These are phyloP conservation scores for Hypsibius dujardini DNA, from an alignment of 1,140 invertebrate species.

Conservation along the genomic window DNA sequence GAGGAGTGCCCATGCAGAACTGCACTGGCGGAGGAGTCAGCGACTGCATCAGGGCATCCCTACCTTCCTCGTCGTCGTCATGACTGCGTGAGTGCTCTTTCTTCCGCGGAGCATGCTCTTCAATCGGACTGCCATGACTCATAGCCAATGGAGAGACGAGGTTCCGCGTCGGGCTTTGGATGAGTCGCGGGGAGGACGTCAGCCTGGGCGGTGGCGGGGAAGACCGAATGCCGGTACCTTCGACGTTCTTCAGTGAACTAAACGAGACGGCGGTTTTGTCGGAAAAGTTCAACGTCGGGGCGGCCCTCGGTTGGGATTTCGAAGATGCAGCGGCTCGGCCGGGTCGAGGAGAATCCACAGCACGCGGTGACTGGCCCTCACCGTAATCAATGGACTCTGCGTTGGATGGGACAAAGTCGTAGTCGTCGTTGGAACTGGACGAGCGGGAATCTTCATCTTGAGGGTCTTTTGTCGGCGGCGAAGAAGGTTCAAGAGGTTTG, in stretches of 20 bases:
- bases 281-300: no score
- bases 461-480: constrained; percentile 17
- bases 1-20: constrained; percentile 74
- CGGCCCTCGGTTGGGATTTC: no score
- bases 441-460: not conserved
- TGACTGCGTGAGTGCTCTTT: not conserved
- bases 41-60: not conserved
- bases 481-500: constrained; percentile 22
- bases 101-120: not conserved
- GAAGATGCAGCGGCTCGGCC: no score
- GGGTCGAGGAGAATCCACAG: no score
- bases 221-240: not conserved
- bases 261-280: no score
- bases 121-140: not conserved
- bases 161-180: not conserved
- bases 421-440: not conserved
- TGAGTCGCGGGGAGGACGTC: not conserved
- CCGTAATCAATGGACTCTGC: not conserved
- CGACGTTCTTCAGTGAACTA: not conserved
- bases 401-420: not conserved
- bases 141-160: not conserved
- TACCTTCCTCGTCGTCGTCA: not conserved
- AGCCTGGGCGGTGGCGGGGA: not conserved
- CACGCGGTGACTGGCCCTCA: not conserved
- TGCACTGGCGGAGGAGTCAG: constrained; percentile 40